Base-by-base conservation (phyloP, 2,797 vertebrate species). In the Fringilla coelebs region DNA sequence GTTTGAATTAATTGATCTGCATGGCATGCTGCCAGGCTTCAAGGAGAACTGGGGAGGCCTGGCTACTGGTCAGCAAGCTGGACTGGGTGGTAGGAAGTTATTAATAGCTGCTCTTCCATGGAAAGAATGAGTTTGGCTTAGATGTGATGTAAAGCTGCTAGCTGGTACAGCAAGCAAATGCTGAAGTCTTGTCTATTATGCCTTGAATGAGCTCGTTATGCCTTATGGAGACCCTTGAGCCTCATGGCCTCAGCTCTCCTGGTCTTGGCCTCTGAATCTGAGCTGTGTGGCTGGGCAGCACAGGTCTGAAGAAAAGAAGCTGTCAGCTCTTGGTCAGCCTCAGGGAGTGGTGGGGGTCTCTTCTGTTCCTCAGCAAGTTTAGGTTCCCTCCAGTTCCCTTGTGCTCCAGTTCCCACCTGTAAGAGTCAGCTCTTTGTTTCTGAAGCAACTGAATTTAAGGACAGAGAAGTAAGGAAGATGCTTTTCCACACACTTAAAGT, bases 101-200 rank as follows among this genome's bases (percentile, higher is more conserved):
- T 91, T 92, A 88, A 92, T 94, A 95, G 94, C 57, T 85, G 45
- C 17, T 88, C 24, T 77, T 76, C 66, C 20, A 40, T 72, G 93
- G 93, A 94, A 94, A 74, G 72, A 87, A 80, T 80, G 57, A 94
- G 57, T 92, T 76, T 80, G 62, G 61, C 82, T 92, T 73, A 68
- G 54, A 45, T 61, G 65, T 29, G 46, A 45, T 63, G 61, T 60
- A 76, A 57, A 89, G 54, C 26, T 78, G 20, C 68, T 83, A 29
- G 68, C 63, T 90, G 40, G 72, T 25, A 43, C 43, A 51, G 45
- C 58, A 68, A 26, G 41, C 22, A 63, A 55, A 54, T 41, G 38
- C 73, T 72, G 49, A 18, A 14, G 7, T 55, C 67, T 46, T 88
- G 28, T 48, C 54, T 32, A 4, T 71, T 67, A 51, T 63, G 54